A percentile compares a stretch with the other conserved stretches of the same genome.
These are phyloP conservation scores for Xestoiulus laeticollis DNA, from an alignment of 2,888 invertebrate species.

Conservation along the genomic window DNA sequence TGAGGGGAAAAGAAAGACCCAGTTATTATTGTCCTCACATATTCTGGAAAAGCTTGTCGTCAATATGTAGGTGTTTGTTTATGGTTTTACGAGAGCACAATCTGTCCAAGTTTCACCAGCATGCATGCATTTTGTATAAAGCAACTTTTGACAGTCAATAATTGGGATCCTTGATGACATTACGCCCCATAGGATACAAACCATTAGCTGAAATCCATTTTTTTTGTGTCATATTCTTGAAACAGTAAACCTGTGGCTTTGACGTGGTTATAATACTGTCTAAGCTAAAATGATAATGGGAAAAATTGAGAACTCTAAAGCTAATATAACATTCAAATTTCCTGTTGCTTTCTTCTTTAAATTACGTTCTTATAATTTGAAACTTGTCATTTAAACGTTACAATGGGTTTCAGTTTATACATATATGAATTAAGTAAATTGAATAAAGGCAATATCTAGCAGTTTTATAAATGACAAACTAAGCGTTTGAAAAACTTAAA, in stretches of 20 bases:
- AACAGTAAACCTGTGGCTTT: background rate
- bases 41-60: background rate
- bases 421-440: background rate
- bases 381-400: background rate
- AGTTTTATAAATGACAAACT: background rate
- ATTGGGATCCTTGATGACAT: background rate
- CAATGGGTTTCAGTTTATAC: background rate
- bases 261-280: background rate
- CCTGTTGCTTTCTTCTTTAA: background rate
- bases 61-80: slow-evolving; percentile 18
- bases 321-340: background rate
- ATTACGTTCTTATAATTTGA: background rate
- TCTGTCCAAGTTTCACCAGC: background rate
- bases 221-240: background rate
- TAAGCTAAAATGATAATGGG: background rate
- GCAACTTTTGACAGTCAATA: background rate
- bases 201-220: background rate
- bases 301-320: background rate
- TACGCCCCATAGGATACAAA: background rate
- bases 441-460: background rate
- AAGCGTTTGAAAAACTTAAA: background rate
- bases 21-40: background rate
- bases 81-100: background rate
- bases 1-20: background rate
- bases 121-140: background rate